phyloP scores from a whole-genome alignment of 2,888 invertebrate genomes.

The Eupithecia tripunctaria region DNA sequence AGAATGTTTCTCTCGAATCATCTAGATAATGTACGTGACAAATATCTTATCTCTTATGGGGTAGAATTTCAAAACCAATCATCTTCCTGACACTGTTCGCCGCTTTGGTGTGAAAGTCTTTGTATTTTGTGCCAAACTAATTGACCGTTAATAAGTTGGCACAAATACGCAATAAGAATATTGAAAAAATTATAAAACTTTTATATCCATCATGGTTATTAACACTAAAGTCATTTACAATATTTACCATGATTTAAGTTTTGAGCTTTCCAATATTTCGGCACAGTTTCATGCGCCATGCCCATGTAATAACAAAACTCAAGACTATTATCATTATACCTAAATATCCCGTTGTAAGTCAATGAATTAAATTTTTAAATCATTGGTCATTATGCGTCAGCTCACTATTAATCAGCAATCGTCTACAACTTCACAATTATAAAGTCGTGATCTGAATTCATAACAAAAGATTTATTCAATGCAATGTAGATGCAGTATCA shows the following conservation, averaged over 20 bases:
- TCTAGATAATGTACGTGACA: background rate
- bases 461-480: conserved; percentile 59
- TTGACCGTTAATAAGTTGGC: background rate
- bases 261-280: no score
- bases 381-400: background rate
- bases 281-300: no score
- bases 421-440: conserved; percentile 1
- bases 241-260: no score
- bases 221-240: no score
- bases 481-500: conserved; percentile 37
- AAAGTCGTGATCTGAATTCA: conserved; percentile 52
- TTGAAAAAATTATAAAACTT: background rate
- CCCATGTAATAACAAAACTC: no score
- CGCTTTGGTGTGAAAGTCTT: background rate
- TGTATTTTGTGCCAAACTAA: background rate
- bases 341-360: no score
- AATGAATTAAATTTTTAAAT: no score
- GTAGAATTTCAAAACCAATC: background rate
- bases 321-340: no score
- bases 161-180: background rate
- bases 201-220: no score
- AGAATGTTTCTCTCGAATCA: background rate
- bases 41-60: background rate
- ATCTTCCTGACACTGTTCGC: background rate
- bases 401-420: background rate